Evolutionary conservation across 2,113 vertebrate species (phyloP).

Genomic region (Tricholaema leucomelas): DNA sequence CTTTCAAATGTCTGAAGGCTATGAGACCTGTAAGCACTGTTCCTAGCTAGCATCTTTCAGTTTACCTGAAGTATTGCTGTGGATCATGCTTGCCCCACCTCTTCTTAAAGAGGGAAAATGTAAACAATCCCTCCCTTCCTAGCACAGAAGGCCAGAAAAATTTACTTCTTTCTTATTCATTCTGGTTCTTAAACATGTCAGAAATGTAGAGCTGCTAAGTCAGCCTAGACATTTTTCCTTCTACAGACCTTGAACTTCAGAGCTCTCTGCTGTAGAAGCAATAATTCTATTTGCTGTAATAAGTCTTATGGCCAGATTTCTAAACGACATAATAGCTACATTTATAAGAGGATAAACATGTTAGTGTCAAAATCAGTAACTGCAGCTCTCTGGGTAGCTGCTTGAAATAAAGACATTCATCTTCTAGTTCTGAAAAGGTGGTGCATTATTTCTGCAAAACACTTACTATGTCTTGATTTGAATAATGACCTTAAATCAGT

Average conservation of each 20-base stretch:
- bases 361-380: background rate
- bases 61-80: background rate
- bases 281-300: background rate
- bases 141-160: background rate
- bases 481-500: background rate
- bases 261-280: background rate
- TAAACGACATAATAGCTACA: background rate
- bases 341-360: background rate
- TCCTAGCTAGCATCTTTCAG: background rate
- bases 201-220: background rate
- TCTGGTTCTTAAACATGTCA: background rate
- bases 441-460: background rate
- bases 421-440: background rate
- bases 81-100: background rate
- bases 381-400: background rate
- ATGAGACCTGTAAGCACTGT: background rate
- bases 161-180: background rate
- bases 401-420: background rate
- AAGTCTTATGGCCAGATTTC: background rate
- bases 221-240: background rate
- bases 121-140: fast-evolving
- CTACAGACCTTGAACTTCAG: background rate
- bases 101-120: background rate
- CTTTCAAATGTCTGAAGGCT: background rate
- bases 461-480: background rate